phyloP scores from a whole-genome alignment of 64 coral and sea anemone species.

The Stylophora pistillata region DNA sequence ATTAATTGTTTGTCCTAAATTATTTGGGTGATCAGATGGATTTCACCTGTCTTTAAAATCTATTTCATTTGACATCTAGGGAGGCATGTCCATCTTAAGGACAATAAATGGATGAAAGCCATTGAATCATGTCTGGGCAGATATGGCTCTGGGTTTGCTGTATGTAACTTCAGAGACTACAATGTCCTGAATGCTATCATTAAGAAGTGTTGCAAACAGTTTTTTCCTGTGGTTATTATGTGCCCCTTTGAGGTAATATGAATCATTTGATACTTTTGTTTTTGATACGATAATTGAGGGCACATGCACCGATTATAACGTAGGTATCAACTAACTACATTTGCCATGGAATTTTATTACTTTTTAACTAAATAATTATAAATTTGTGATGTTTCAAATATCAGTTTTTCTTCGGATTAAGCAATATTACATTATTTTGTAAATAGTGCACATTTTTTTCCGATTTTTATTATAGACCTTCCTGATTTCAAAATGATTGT shows the following conservation, averaged over 20 bases:
- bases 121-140: slow-evolving; percentile 21
- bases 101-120: slow-evolving; percentile 31
- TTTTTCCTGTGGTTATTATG: slow-evolving; percentile 17
- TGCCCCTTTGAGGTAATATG: slow-evolving; percentile 35
- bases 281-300: too few relatives aligned
- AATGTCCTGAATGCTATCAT: slow-evolving; percentile 11
- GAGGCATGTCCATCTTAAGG: slow-evolving; percentile 22
- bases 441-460: too few relatives aligned
- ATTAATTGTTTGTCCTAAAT: background rate
- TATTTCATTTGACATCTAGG: slow-evolving; percentile 20
- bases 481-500: too few relatives aligned
- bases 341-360: too few relatives aligned
- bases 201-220: slow-evolving; percentile 18
- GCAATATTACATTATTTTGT: too few relatives aligned
- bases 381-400: too few relatives aligned
- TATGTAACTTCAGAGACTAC: background rate
- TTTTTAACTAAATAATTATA: too few relatives aligned
- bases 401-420: too few relatives aligned
- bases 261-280: too few relatives aligned
- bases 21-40: background rate
- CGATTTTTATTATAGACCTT: too few relatives aligned
- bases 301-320: too few relatives aligned
- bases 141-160: slow-evolving; percentile 41
- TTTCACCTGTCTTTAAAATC: background rate
- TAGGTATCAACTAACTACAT: too few relatives aligned